Base-by-base conservation (phyloP, 2,888 invertebrate species). In the Drosophila yooni region DNA sequence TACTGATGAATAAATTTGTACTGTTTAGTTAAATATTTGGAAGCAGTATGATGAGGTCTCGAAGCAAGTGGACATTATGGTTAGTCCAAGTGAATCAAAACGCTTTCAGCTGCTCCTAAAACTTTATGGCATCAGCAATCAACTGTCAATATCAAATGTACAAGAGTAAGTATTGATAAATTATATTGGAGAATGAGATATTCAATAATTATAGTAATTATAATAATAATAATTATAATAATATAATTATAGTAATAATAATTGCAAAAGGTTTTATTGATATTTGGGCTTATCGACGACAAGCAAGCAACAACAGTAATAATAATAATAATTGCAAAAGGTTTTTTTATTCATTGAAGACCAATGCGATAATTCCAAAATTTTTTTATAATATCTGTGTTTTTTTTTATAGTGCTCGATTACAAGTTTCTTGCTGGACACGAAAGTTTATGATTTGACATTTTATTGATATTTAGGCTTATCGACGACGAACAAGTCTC, bases 131-230 rank as follows among this genome's bases (percentile, higher is more conserved):
- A 91, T 95, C 5, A 74, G 93, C 29, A 91, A 91, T 36, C 89
- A 94, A 70, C 78, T 94, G 1, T 92, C 94, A 60, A 94, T 96
- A 65, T 90, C 94, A 2, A 94, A 96, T 92, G 95, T 96, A 0
- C 96, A 96, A 92, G 91, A 92, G 93, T 95, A 92, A 94, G 93
- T 92, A 15, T 10, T 3, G n/a, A 6, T 3, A n/a, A 38, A 31
- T 3, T 11, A 7, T 29, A 25, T 38, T n/a, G 8, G n/a, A n/a
- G 8, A 38, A 3, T 33, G 33, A 38, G 8, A n/a, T n/a, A 33
- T 1, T 10, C 33, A 40, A n/a, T 10, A 40, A 15, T 36, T 15
- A 6, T 15, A 36, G n/a, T 5, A n/a, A 4, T n/a, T n/a, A n/a
- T n/a, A 10, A 31, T 31, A 8, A 31, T 2, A 8, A 31, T 31